Percentiles rank a stretch among this genome's conserved stretches.
Evolutionary conservation across 2,888 invertebrate species (phyloP).

Genomic region (Odontothrips loti): DNA sequence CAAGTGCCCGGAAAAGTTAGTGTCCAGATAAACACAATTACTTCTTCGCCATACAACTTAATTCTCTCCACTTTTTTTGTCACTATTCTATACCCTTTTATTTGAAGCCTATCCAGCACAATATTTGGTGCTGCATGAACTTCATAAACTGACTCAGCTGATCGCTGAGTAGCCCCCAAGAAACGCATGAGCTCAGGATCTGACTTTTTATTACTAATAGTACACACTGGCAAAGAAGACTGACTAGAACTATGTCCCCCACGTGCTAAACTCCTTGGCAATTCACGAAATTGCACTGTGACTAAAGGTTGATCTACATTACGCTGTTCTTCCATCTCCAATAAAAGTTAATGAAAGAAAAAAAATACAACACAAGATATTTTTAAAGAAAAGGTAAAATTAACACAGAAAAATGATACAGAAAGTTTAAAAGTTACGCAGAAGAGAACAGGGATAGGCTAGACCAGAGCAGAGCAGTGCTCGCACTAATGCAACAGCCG

Average conservation of each 20-base stretch:
- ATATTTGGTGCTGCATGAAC: constrained; percentile 54
- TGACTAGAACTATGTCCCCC: not conserved
- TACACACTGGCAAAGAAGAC: not conserved
- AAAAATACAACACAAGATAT: not conserved
- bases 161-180: not conserved
- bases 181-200: constrained; percentile 7
- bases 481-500: not conserved
- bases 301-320: not conserved
- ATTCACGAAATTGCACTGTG: not conserved
- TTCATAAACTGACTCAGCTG: not conserved
- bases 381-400: not conserved
- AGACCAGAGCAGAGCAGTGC: not conserved
- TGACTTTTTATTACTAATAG: not conserved
- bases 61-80: not conserved
- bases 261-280: not conserved
- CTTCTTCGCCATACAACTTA: not conserved
- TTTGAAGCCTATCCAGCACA: constrained; percentile 60
- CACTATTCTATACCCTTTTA: constrained; percentile 33
- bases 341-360: too few species aligned
- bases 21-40: not conserved
- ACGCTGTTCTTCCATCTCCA: not conserved
- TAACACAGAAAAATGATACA: not conserved
- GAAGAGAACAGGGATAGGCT: not conserved
- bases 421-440: not conserved
- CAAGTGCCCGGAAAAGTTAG: not conserved